Evolutionary conservation across 2,888 invertebrate genomes (phyloP).

Genomic region (Omphaloscelis lunosa): DNA sequence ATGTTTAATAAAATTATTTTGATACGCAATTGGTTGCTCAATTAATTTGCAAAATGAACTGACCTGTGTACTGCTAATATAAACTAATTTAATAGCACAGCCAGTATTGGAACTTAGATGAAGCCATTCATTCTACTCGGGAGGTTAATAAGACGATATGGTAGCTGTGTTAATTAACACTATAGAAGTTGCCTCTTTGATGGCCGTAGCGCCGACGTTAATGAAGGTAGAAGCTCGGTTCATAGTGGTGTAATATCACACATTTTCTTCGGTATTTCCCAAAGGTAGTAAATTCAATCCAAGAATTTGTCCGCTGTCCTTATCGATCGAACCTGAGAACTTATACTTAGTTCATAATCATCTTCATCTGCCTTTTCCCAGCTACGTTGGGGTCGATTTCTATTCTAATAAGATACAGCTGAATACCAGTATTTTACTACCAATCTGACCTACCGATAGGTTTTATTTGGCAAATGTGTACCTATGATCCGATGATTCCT

Average conservation of each 20-base stretch:
- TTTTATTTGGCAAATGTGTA: constrained; percentile 13
- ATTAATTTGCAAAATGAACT: constrained; percentile 8
- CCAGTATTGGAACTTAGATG: neutral
- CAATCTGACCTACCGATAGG: too few relatives aligned
- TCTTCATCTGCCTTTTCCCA: too few relatives aligned
- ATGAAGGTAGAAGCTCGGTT: constrained; percentile 15
- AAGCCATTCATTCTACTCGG: constrained; percentile 24
- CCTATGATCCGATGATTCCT: neutral
- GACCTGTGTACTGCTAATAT: neutral
- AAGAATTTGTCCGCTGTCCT: neutral
- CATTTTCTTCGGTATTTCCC: constrained; percentile 4
- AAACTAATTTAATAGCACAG: too few relatives aligned
- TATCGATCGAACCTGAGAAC: neutral
- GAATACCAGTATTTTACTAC: too few relatives aligned
- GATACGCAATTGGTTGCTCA: neutral
- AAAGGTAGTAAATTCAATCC: neutral
- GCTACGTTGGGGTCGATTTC: too few relatives aligned
- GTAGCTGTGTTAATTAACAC: constrained; percentile 32
- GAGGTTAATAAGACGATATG: constrained; percentile 25
- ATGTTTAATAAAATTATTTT: neutral
- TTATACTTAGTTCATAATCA: neutral
- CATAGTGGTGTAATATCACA: constrained; percentile 4
- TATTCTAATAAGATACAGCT: too few relatives aligned
- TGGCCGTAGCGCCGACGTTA: constrained; percentile 11
- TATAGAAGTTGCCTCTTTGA: constrained; percentile 13